Evolutionary conservation across 2,113 vertebrate species (phyloP).

Genomic region (Tapirus terrestris): DNA sequence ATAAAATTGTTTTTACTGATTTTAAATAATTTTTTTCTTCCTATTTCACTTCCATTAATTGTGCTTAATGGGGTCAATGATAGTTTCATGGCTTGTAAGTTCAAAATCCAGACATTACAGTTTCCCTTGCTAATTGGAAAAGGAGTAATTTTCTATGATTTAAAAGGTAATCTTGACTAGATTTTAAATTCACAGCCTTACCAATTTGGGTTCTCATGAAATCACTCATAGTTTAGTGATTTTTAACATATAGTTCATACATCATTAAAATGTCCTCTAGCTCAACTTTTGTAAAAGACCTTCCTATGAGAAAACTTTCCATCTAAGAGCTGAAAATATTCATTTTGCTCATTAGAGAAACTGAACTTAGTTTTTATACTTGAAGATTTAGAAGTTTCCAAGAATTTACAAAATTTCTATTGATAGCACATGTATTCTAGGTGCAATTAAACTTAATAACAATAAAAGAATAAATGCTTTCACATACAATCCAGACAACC

Average conservation of each 20-base stretch:
- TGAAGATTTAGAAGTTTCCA: neutral
- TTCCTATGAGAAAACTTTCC: neutral
- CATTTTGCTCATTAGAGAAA: constrained; percentile 5
- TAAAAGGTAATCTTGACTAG: neutral
- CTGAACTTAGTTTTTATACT: neutral
- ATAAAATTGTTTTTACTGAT: constrained; percentile 24
- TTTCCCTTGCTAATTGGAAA: neutral
- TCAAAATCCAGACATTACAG: constrained; percentile 19
- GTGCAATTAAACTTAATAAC: neutral
- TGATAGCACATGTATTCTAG: neutral
- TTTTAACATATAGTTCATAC: neutral
- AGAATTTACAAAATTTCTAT: neutral
- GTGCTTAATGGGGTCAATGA: neutral
- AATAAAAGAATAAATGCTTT: neutral
- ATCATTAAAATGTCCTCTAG: constrained; percentile 25
- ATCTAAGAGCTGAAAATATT: constrained; percentile 17
- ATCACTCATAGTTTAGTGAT: neutral
- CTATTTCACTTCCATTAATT: constrained; percentile 9
- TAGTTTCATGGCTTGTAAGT: neutral
- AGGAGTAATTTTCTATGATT: neutral
- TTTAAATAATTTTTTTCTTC: constrained; percentile 27
- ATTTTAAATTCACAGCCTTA: constrained; percentile 38
- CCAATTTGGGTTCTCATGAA: neutral
- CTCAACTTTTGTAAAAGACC: neutral
- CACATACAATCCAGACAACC: neutral